Percentiles rank a stretch among this genome's conserved stretches.
Conservation (phyloP, 2,888 invertebrate genomes). For the Dastarcus helophoroides region DNA sequence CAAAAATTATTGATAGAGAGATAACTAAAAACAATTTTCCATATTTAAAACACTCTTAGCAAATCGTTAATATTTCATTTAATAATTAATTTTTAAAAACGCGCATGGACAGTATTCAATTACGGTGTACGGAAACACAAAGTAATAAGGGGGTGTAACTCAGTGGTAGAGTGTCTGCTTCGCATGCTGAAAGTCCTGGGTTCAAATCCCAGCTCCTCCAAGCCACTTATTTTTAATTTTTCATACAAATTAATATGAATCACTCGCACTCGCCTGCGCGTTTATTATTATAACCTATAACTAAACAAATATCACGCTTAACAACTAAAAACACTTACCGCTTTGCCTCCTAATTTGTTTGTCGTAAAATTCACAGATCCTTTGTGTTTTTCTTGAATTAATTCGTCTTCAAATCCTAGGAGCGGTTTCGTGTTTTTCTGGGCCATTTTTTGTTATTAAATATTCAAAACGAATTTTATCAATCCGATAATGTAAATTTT, state of each 20-base stretch:
- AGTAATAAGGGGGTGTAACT: conserved; percentile 35
- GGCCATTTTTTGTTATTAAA: conserved; percentile 6
- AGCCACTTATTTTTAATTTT: background rate
- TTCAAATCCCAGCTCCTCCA: conserved; percentile 36
- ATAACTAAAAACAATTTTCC: too few species aligned
- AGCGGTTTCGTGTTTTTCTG: conserved; percentile 43
- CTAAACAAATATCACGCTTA: too few species aligned
- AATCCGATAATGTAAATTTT: too few species aligned
- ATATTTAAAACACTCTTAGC: too few species aligned
- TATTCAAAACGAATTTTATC: too few species aligned
- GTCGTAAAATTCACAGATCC: conserved; percentile 54
- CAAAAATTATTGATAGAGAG: too few species aligned
- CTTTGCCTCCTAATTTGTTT: conserved; percentile 73
- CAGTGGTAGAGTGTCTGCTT: conserved; percentile 42
- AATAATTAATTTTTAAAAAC: too few species aligned
- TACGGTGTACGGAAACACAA: too few species aligned
- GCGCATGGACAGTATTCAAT: too few species aligned
- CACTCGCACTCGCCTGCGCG: background rate
- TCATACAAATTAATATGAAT: background rate
- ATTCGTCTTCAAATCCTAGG: conserved; percentile 71
- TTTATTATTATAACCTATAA: background rate
- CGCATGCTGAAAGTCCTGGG: conserved; percentile 41
- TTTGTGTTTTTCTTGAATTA: conserved; percentile 57
- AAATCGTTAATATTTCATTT: too few species aligned
- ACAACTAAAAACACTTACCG: conserved; percentile 45